Evolutionary conservation across 2,797 vertebrate genomes (phyloP), one percentile per base, ranked within the genome.

Genomic region (Apogon hyalosoma): DNA sequence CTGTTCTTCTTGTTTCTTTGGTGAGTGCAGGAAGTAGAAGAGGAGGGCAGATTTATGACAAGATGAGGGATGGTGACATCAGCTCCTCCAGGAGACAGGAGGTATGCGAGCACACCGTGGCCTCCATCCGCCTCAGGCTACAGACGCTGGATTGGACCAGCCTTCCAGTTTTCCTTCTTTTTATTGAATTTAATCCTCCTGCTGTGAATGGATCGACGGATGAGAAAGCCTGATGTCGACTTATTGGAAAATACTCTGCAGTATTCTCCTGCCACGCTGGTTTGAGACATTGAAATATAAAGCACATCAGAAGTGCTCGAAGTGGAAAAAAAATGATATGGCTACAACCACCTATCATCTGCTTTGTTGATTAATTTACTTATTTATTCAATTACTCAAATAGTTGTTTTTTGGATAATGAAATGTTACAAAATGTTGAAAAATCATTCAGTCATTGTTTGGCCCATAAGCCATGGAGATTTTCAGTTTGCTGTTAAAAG

Each of bases 41-140:
- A 18, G 54, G 69, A 49, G 56, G 55, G 38, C 47, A 82, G 73
- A 85, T 88, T 89, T 83, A 86, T 79, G 83, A 71, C 64, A 63
- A 61, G 59, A 69, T 63, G 75, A 88, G 57, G 53, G 58, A 69
- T 33, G 64, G 58, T 86, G 85, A 83, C 52, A 56, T 83, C 69
- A 80, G 19, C 67, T 59, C 75, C 51, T 86, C 42, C 57, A 75
- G 67, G 59, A 83, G 82, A 65, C 67, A 19, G 69, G 43, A 80
- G 80, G 83, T 76, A 79, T 80, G 65, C 21, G 69, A 79, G 53
- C 40, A 5, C 75, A 71, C 65, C 38, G 49, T 19, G 46, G 84
- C 82, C 36, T 81, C 73, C 57, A 31, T 59, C 60, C 1, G 63
- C 82, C 75, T 75, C 74, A 11, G 84, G 77, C 82, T 56, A 8